Base-by-base conservation (phyloP, 2,888 invertebrate genomes). In the Protophormia terraenovae region DNA sequence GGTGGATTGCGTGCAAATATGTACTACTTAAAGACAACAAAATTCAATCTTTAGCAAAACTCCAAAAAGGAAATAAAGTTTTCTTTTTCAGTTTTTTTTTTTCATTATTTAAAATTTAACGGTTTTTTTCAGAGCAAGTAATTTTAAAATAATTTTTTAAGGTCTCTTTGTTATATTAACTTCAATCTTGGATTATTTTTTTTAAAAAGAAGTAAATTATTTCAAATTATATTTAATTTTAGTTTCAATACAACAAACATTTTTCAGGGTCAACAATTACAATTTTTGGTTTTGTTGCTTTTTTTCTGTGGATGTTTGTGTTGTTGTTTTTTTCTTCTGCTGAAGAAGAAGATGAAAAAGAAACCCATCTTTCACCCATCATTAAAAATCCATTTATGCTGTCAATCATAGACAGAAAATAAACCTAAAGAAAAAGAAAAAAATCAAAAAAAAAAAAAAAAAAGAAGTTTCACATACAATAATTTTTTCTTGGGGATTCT, bases 321-420 rank as follows among this genome's bases (percentile, higher is more conserved):
- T 64, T 55, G 12, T 38, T 64, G 8, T 14, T 66, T 66, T 62
- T 10, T 45, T 67, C 45, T 67, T 50, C 53, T 55, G 58, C 66
- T 60, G 38, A 35, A 45, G 45, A 72, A 69, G n/a, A 58, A 35
- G 47, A 58, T 8, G 53, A 16, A 45, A 53, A 69, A 45, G 72
- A 84, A 73, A 79, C 45, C 71, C 85, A 85, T 82, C 85, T 85
- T 79, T 85, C 82, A 79, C 58, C 85, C 78, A 83, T 89, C 91
- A 91, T 91, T 91, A 91, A 91, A 91, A 90, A 91, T 91, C 87
- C 91, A 91, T 91, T 91, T 91, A 90, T 88, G 89, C 91, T 91
- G 91, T 91, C 91, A 91, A 91, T 91, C 91, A 91, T 90, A 85
- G 85, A 85, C 72, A 41, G 79, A 45, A 58, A 35, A 7, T 14